Evolutionary conservation across 2,113 vertebrate genomes (phyloP).

Genomic region (Haemorhous mexicanus): DNA sequence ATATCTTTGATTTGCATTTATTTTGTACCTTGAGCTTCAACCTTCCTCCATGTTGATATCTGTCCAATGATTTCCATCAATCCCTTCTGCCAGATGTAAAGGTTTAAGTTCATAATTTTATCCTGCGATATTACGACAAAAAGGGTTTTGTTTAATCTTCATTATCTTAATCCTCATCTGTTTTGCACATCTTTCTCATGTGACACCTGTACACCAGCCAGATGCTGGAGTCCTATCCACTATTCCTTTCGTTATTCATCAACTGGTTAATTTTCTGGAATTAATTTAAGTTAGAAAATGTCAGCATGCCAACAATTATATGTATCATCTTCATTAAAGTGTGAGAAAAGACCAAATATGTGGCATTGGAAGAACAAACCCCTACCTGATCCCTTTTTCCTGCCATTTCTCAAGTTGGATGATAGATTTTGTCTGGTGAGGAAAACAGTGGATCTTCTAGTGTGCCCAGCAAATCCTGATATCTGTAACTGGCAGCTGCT

Average conservation of each 20-base stretch:
- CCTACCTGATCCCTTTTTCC: neutral
- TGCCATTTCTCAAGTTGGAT: neutral
- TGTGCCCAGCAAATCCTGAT: neutral
- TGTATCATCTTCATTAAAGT: neutral
- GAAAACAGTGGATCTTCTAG: neutral
- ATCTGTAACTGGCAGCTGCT: neutral
- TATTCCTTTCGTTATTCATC: neutral
- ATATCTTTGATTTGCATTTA: neutral
- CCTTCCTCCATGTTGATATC: neutral
- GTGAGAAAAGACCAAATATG: neutral
- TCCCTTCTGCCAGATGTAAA: neutral
- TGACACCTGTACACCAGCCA: neutral
- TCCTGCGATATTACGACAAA: neutral
- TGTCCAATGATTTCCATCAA: neutral
- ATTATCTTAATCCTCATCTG: neutral
- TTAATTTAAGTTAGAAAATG: neutral
- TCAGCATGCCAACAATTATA: neutral
- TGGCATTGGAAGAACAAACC: neutral
- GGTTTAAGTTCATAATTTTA: neutral
- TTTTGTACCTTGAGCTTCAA: neutral
- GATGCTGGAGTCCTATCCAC: neutral
- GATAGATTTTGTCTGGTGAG: neutral
- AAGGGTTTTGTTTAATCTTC: neutral
- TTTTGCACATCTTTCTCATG: neutral
- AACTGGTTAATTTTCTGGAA: neutral